Conservation (phyloP, 2,888 invertebrate genomes). For the Elegia similella region DNA sequence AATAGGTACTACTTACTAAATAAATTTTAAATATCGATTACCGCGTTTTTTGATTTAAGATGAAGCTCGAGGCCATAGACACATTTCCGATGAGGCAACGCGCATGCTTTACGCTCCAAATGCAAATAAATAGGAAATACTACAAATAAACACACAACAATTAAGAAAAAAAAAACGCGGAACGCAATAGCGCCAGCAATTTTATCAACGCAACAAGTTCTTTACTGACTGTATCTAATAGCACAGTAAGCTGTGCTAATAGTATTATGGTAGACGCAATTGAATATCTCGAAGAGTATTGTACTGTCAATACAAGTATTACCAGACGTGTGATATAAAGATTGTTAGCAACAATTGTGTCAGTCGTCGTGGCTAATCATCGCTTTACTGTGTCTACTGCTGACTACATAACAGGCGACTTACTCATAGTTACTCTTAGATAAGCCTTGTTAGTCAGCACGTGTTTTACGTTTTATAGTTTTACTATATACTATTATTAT, state of each 20-base stretch:
- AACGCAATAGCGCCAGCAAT: no score
- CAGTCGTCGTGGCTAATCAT: slow-evolving; percentile 26
- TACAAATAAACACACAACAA: no score
- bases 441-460: slow-evolving; percentile 47
- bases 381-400: slow-evolving; percentile 17
- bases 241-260: no score
- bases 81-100: no score
- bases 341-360: slow-evolving; percentile 22
- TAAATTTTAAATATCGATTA: no score
- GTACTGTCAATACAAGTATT: slow-evolving; percentile 11
- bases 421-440: slow-evolving; percentile 51
- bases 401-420: slow-evolving; percentile 24
- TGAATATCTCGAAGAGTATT: slow-evolving; percentile 26
- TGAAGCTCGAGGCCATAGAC: no score
- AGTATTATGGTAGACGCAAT: slow-evolving; percentile 13
- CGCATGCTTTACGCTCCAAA: no score
- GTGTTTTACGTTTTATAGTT: slow-evolving; percentile 19
- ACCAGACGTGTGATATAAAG: neutral
- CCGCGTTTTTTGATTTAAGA: no score
- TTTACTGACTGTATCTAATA: neutral
- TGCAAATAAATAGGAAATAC: no score
- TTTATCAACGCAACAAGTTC: neutral
- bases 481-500: slow-evolving; percentile 1
- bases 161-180: no score
- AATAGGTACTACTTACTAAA: no score